phyloP scores from a whole-genome alignment of 2,888 invertebrate genomes.

The Sminthurides aquaticus region DNA sequence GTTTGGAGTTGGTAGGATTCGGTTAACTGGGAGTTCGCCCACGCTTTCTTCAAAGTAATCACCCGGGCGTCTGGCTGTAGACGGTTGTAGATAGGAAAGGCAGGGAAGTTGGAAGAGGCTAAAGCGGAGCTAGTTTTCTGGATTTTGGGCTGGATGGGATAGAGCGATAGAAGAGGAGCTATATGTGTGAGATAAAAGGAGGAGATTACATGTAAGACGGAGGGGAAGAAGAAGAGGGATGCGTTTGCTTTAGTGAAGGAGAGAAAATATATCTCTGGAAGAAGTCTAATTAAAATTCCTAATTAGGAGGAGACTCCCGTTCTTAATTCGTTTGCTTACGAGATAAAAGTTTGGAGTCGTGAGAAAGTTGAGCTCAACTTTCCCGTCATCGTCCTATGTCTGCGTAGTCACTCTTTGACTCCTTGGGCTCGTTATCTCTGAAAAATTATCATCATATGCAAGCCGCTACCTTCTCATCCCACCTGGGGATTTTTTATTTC shows the following conservation, averaged over 20 bases:
- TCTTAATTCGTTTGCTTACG: slow-evolving; percentile 42
- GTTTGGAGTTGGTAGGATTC: no score
- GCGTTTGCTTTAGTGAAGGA: slow-evolving; percentile 12
- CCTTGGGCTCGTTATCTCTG: neutral
- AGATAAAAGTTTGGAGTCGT: slow-evolving; percentile 34
- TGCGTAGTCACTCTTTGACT: neutral
- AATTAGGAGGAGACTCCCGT: slow-evolving; percentile 39
- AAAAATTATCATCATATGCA: neutral
- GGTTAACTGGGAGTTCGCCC: no score
- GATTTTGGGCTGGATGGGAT: neutral
- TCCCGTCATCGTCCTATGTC: slow-evolving; percentile 1
- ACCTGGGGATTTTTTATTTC: no score
- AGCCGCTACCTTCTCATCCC: no score
- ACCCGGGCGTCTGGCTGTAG: no score
- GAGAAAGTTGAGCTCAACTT: slow-evolving; percentile 29
- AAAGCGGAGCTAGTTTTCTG: neutral
- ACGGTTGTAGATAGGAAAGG: no score
- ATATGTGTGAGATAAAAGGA: slow-evolving; percentile 12
- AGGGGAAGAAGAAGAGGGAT: no score
- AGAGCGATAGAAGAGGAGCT: neutral
- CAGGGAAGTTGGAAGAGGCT: neutral
- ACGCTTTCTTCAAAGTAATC: no score
- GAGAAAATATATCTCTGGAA: slow-evolving; percentile 22
- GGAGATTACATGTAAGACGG: slow-evolving; percentile 6
- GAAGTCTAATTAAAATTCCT: slow-evolving; percentile 43